Evolutionary conservation across 2,113 vertebrate species (phyloP), one percentile per base, ranked within the genome.

Genomic region (Zapornia atra): DNA sequence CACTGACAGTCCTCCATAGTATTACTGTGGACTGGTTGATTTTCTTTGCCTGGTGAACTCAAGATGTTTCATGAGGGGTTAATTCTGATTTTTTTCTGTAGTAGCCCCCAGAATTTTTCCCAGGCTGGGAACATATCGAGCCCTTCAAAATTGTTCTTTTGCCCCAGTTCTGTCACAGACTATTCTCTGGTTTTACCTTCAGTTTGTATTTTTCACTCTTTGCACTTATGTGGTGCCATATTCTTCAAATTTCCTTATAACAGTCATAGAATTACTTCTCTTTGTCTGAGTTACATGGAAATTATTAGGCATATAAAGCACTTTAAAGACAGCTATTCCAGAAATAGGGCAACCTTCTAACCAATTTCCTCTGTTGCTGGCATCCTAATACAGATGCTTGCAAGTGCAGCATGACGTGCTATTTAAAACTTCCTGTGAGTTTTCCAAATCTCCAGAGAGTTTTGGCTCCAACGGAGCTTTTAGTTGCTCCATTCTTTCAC

Each of bases 341-440:
- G 72, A 94, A 95, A 88, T 2, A 84, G 80, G 54, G 29, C 34
- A 93, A 78, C 77, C 12, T 78, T 78, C 60, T 82, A 79, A 81
- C 77, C 60, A 12, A 56, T 71, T 86, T 86, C 18, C 28, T 94
- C 56, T 83, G 38, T 78, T 89, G 42, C 42, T 92, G 59, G 59
- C 65, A 84, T 66, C 57, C 77, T 83, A 63, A 83, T 65, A 73
- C 63, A 83, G 46, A 83, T 26, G 53, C 48, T 87, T 91, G 84
- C 78, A 92, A 75, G 46, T 57, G 71, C 42, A 91, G 66, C 1
- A 0, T 87, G 84, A 92, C 6, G 15, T 56, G 28, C 59, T 89
- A 72, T 91, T 96, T 95, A 91, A 96, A 91, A 92, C 92, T 92
- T 96, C 70, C 66, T 82, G 11, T 26, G 84, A 92, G 66, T 90